Evolutionary conservation across 2,113 vertebrate species (phyloP).

Genomic region (Monopterus albus): DNA sequence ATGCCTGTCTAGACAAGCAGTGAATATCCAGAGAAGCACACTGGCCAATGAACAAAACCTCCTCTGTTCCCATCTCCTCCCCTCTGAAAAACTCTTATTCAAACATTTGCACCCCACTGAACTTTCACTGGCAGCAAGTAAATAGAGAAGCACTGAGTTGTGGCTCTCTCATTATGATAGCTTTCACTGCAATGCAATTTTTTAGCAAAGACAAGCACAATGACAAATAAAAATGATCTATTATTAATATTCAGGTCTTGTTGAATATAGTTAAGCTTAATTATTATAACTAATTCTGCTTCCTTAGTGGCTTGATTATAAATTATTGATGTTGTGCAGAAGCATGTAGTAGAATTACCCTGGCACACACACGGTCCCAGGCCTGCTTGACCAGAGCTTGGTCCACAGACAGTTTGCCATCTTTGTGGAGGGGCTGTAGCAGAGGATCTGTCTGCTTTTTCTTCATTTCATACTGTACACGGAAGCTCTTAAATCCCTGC

Average conservation of each 20-base stretch:
- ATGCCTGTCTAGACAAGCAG: constrained; percentile 36
- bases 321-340: constrained; percentile 21
- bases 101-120: constrained; percentile 45
- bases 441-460: constrained; percentile 90
- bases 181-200: constrained; percentile 4
- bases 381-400: constrained; percentile 95
- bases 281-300: constrained; percentile 11
- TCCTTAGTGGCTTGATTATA: constrained; percentile 11
- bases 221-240: not conserved
- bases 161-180: constrained; percentile 32
- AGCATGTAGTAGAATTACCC: constrained; percentile 80
- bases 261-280: constrained; percentile 14
- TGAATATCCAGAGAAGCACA: constrained; percentile 28
- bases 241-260: constrained; percentile 1
- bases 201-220: constrained; percentile 7
- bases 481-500: constrained; percentile 92
- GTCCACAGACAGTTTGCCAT: constrained; percentile 94
- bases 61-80: constrained; percentile 63
- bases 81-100: constrained; percentile 48
- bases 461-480: constrained; percentile 93
- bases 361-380: constrained; percentile 91
- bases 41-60: constrained; percentile 58
- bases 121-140: constrained; percentile 46
- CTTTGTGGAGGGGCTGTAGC: constrained; percentile 88
- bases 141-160: constrained; percentile 16